Evolutionary conservation across 2,888 invertebrate species (phyloP).

Genomic region (Cosmia trapezina): DNA sequence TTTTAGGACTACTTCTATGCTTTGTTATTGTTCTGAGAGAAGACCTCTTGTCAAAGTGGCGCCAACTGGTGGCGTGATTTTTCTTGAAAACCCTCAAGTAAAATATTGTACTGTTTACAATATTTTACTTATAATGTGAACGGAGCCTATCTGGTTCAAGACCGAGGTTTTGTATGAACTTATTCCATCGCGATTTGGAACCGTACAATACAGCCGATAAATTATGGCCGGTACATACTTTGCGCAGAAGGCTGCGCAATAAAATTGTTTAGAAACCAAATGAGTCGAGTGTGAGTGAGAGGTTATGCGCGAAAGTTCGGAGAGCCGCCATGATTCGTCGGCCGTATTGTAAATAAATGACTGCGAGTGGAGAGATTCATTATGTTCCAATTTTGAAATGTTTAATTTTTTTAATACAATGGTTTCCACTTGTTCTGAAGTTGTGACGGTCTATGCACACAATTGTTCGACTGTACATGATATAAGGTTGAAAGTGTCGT

Average conservation of each 20-base stretch:
- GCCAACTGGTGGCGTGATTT: too few species aligned
- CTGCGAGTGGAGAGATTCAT: neutral
- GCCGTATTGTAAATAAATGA: neutral
- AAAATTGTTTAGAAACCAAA: neutral
- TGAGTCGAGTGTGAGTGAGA: neutral
- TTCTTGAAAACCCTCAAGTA: too few species aligned
- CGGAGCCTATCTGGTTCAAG: neutral
- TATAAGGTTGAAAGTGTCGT: neutral
- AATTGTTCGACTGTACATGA: conserved; percentile 1
- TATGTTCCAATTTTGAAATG: neutral
- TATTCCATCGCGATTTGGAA: neutral
- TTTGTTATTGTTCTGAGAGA: too few species aligned
- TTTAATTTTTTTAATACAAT: neutral
- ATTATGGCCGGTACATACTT: neutral
- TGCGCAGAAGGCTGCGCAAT: neutral
- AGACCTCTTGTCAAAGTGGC: too few species aligned
- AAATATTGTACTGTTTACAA: too few species aligned
- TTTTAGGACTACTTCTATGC: too few species aligned
- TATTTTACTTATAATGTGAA: neutral
- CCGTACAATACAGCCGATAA: neutral
- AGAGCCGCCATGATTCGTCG: too few species aligned
- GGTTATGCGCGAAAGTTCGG: neutral
- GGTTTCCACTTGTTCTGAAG: conserved; percentile 53
- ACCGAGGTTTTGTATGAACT: neutral
- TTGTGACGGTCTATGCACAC: conserved; percentile 37